Base-by-base conservation (phyloP, 2,888 invertebrate species). In the Merodon equestris region DNA sequence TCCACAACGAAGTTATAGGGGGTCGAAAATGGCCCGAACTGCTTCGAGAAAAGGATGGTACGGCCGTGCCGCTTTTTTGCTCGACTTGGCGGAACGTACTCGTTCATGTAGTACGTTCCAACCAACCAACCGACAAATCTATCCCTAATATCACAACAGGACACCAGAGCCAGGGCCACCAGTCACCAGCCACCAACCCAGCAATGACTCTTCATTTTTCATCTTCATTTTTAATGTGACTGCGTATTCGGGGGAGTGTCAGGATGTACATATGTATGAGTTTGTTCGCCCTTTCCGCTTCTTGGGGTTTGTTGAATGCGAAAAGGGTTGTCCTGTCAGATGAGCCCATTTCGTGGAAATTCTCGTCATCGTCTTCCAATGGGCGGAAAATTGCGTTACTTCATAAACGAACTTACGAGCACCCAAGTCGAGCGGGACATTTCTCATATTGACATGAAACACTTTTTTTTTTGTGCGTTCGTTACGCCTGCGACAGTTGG, bases 401-500 rank as follows among this genome's bases (percentile, higher is more conserved):
- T 53, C 68, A 79, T 63, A 27, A 27, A 27, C 27, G 27, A 27
- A 27, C 7, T 27, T 2, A 27, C 27, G 27, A 27, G 27, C 27
- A 27, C 27, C 27, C 27, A 27, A 27, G 27, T 7, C 2, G 7
- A 27, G 63, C 60, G 38, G 44, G 68, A 79, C 45, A 79, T 79
- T 79, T 74, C 73, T 74, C 74, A 70, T 79, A 74, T 79, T 79
- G 79, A 79, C 79, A 70, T 79, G 54, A 44, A 74, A 70, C 74
- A 74, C 64, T 64, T 74, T 79, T 74, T 40, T 51, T 72, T 63
- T 63, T 38, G 12, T 56, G 19, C 15, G 12, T 36, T 13, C 15
- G 19, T 44, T 27, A 27, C 40, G 27, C 14, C 14, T 34, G 9
- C 61, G 13, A 42, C 48, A 53, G 50, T 15, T 48, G 10, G 13